These are phyloP conservation scores for Thunnus thynnus DNA, from an alignment of 2,113 vertebrate genomes.

Conservation along the genomic window DNA sequence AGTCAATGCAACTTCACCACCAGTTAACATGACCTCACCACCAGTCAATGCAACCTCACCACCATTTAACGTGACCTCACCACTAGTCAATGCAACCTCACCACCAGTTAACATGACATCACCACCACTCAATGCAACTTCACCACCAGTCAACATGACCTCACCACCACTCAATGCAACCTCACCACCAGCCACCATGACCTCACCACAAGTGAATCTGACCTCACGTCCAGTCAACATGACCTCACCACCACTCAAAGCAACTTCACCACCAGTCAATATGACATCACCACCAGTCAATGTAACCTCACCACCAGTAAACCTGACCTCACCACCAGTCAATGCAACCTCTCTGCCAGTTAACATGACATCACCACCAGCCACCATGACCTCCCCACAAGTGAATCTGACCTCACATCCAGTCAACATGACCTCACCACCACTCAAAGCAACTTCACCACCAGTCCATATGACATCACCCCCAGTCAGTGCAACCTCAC, in stretches of 20 bases:
- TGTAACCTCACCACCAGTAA: not conserved
- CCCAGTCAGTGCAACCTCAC: too few species aligned
- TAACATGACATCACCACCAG: not conserved
- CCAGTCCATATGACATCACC: not conserved
- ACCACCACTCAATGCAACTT: not conserved
- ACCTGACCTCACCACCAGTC: not conserved
- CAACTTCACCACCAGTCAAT: not conserved
- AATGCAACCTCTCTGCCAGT: not conserved
- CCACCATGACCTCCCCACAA: not conserved
- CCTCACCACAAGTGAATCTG: too few species aligned
- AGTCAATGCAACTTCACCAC: too few species aligned
- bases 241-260: too few species aligned
- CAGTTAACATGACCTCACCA: not conserved
- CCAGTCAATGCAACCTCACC: not conserved
- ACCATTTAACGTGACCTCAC: not conserved
- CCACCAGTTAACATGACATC: not conserved
- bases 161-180: too few species aligned
- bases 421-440: not conserved
- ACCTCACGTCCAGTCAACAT: not conserved
- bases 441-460: not conserved
- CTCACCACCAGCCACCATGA: too few species aligned
- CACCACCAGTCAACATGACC: too few species aligned
- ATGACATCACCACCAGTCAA: not conserved
- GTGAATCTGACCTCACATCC: not conserved
- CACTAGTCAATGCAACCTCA: not conserved